Percentiles rank a stretch among this genome's conserved stretches.
These are phyloP conservation scores for Magallana angulata DNA, from an alignment of 1,140 invertebrate species.

Conservation along the genomic window DNA sequence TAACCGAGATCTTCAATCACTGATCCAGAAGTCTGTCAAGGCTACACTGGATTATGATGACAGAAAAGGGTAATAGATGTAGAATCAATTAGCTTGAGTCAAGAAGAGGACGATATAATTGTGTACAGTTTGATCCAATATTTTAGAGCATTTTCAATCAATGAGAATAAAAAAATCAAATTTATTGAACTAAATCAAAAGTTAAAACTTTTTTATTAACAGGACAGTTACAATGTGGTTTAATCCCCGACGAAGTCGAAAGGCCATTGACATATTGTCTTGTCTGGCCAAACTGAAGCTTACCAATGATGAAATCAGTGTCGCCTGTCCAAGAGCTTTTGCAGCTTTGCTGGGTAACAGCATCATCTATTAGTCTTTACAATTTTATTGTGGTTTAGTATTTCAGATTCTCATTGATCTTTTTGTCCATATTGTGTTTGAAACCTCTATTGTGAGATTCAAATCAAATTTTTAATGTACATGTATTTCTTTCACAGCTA, in stretches of 20 bases:
- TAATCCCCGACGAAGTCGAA: background rate
- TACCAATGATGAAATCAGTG: conserved; percentile 40
- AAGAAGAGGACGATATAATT: no score
- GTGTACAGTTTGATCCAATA: no score
- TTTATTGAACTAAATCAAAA: no score
- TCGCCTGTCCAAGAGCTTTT: conserved; percentile 46
- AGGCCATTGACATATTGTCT: conserved; percentile 16
- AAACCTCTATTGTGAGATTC: no score
- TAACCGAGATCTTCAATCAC: conserved; percentile 28
- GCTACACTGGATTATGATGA: conserved; percentile 35
- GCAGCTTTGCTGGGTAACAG: conserved; percentile 32
- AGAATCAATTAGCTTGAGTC: no score
- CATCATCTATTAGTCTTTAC: background rate
- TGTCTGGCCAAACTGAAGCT: conserved; percentile 37
- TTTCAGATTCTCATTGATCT: no score
- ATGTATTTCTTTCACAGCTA: conserved; percentile 13
- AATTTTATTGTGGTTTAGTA: no score
- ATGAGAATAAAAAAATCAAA: no score
- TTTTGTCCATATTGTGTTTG: no score
- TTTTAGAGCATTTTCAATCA: no score
- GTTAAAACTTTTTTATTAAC: background rate
- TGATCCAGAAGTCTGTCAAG: conserved; percentile 19
- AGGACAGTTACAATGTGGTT: conserved; percentile 39
- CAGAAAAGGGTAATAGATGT: conserved; percentile 4
- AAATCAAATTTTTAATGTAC: no score